A percentile compares a stretch with the other conserved stretches of the same genome.
These are phyloP conservation scores for Proisotoma minuta DNA, from an alignment of 2,888 invertebrate species.

Conservation along the genomic window DNA sequence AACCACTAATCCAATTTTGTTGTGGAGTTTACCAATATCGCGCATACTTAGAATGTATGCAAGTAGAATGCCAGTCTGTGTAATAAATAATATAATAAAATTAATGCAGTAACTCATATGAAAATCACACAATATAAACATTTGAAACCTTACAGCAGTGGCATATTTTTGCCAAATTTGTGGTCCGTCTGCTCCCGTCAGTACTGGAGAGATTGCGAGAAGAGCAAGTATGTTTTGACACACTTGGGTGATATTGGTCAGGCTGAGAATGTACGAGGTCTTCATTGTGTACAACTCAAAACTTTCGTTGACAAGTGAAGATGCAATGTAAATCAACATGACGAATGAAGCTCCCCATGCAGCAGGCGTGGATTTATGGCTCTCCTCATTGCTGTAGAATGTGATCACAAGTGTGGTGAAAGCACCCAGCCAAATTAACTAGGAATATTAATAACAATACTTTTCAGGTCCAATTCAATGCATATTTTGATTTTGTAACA, in stretches of 20 bases:
- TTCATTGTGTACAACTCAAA: constrained; percentile 28
- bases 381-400: constrained; percentile 1
- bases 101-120: too few species aligned
- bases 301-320: constrained; percentile 24
- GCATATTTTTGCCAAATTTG: constrained; percentile 30
- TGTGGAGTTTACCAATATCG: constrained; percentile 28
- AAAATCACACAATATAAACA: background rate
- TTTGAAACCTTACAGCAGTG: constrained; percentile 17
- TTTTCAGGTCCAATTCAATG: too few species aligned
- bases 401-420: constrained; percentile 22
- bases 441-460: too few species aligned
- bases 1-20: constrained; percentile 28
- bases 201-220: constrained; percentile 21
- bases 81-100: background rate
- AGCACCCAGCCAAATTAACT: constrained; percentile 30
- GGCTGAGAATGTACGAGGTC: constrained; percentile 21
- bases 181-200: constrained; percentile 11
- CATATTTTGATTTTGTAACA: too few species aligned
- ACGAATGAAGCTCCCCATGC: background rate
- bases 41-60: constrained; percentile 32
- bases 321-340: constrained; percentile 26
- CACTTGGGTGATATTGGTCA: constrained; percentile 24
- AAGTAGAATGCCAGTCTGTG: constrained; percentile 23
- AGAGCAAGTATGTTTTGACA: constrained; percentile 21
- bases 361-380: background rate